Percentiles rank a stretch among this genome's conserved stretches.
Conservation (phyloP, 1,140 invertebrate species). For the Tyrophagus putrescentiae region DNA sequence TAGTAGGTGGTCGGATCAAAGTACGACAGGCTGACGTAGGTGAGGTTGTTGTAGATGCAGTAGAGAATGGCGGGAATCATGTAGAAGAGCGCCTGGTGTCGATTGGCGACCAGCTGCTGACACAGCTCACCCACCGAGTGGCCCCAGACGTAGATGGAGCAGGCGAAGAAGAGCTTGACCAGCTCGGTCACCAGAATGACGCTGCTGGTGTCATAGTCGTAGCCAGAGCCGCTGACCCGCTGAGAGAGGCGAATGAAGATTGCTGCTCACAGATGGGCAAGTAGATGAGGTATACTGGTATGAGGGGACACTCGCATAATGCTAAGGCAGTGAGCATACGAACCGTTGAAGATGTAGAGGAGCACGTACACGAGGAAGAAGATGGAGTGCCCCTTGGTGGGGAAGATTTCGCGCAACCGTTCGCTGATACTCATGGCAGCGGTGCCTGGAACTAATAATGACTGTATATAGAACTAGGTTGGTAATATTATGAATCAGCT, state of each 20-base stretch:
- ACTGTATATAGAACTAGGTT: too few relatives aligned
- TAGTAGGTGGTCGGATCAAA: slow-evolving; percentile 92
- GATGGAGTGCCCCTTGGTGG: neutral
- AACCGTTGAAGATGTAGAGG: slow-evolving; percentile 10
- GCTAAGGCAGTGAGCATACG: neutral
- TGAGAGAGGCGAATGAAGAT: neutral
- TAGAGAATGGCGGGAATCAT: slow-evolving; percentile 78
- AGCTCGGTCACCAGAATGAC: slow-evolving; percentile 77
- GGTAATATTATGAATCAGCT: too few relatives aligned
- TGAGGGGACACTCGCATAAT: neutral
- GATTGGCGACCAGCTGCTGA: slow-evolving; percentile 29
- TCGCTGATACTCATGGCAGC: neutral
- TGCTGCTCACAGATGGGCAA: neutral
- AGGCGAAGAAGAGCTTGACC: slow-evolving; percentile 59
- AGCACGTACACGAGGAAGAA: neutral
- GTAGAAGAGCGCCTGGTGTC: slow-evolving; percentile 55
- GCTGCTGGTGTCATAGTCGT: slow-evolving; percentile 70
- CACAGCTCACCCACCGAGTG: slow-evolving; percentile 17
- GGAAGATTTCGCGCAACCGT: neutral
- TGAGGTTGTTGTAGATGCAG: slow-evolving; percentile 84
- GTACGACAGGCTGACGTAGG: slow-evolving; percentile 69
- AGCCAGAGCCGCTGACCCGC: slow-evolving; percentile 34
- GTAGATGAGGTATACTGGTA: too few relatives aligned
- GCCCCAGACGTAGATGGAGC: slow-evolving; percentile 33
- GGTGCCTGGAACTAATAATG: neutral